Evolutionary conservation across 1,140 invertebrate species (phyloP), one percentile per base, ranked within the genome.

Genomic region (Popillia japonica): DNA sequence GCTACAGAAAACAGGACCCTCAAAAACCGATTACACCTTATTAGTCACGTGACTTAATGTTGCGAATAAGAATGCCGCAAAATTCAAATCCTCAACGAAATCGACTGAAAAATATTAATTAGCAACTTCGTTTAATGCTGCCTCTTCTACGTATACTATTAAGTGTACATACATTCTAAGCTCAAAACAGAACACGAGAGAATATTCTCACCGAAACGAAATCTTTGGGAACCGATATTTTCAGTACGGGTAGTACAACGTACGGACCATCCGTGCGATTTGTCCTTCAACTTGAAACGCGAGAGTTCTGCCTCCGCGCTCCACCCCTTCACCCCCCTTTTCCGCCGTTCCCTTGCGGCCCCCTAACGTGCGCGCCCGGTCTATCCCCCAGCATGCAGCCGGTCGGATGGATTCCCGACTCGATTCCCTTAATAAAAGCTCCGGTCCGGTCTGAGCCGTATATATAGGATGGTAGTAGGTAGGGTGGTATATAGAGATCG

Each of bases 211-310:
- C n/a, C n/a, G n/a, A n/a, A n/a, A n/a, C n/a, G n/a, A n/a, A n/a
- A n/a, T n/a, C n/a, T n/a, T n/a, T n/a, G n/a, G n/a, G 61, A 17
- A 3, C 20, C 40, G 40, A 73, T 41, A 73, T 73, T 73, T 73
- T 73, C 20, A 9, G 72, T 3, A 40, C 72, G n/a, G 23, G 10
- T 73, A 73, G 27, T 73, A 73, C n/a, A 7, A 8, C n/a, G n/a
- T 34, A 3, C 4, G 9, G 72, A 11, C 17, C n/a, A 64, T 64
- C n/a, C 61, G 61, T 17, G 61, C 61, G 61, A 20, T 20, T 73
- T 73, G 72, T 73, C 72, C 72, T 73, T 73, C 72, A 73, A 73
- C 72, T 73, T 73, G 72, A 73, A 73, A 73, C 40, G 72, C n/a
- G 72, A 73, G 72, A 73, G 72, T 41, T 40, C 27, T 73, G 40